Percentiles rank a stretch among this genome's conserved stretches.
Evolutionary conservation across 2,888 invertebrate species (phyloP).

Genomic region (Drosophila kuntzei): DNA sequence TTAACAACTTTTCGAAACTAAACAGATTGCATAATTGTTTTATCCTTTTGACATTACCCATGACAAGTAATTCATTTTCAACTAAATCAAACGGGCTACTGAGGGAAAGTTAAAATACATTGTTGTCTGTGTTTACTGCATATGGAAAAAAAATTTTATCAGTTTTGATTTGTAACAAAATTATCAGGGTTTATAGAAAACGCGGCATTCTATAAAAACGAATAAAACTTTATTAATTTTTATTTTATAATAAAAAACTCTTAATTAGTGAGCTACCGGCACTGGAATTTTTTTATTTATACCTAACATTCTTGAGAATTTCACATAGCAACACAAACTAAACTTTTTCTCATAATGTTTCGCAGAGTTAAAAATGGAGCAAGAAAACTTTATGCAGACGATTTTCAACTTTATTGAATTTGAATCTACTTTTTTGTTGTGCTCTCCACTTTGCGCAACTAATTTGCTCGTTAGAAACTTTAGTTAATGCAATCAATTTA

Average conservation of each 20-base stretch:
- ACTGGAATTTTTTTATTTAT: background rate
- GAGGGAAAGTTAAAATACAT: background rate
- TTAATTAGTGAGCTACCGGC: background rate
- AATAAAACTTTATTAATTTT: too few relatives aligned
- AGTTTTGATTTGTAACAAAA: too few relatives aligned
- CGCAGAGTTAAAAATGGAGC: background rate
- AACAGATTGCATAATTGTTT: conserved; percentile 10
- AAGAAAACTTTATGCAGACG: conserved; percentile 29
- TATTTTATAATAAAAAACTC: too few relatives aligned
- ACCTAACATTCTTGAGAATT: background rate
- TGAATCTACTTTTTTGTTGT: background rate
- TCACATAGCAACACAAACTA: background rate
- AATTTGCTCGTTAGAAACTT: conserved; percentile 31
- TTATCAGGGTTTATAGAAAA: too few relatives aligned
- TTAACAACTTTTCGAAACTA: conserved; percentile 7
- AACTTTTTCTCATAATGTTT: conserved; percentile 7
- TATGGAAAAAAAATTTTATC: too few relatives aligned
- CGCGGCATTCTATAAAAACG: too few relatives aligned
- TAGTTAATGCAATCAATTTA: conserved; percentile 22
- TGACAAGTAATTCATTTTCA: background rate
- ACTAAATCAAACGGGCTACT: background rate
- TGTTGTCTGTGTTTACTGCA: too few relatives aligned
- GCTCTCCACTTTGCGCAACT: conserved; percentile 16
- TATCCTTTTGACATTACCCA: background rate
- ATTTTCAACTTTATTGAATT: conserved; percentile 23